Evolutionary conservation across 2,888 invertebrate genomes (phyloP).

Genomic region (Ochropleura leucogaster): DNA sequence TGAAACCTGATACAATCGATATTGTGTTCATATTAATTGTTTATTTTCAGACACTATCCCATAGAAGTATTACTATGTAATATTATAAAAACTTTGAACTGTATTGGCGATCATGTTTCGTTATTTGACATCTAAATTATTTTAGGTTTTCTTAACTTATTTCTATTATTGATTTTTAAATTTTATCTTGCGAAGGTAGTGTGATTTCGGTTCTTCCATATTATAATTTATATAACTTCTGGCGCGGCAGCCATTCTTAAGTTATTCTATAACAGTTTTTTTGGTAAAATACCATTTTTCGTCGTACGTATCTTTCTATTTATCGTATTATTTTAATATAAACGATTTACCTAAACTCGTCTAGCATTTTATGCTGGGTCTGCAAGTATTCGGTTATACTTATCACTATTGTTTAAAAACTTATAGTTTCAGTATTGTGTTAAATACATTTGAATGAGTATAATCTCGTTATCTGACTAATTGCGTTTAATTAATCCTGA

Average conservation of each 20-base stretch:
- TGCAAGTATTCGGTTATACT: conserved; percentile 17
- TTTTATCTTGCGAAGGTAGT: conserved; percentile 49
- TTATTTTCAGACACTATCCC: no score
- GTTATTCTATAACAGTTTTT: conserved; percentile 38
- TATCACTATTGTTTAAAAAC: conserved; percentile 11
- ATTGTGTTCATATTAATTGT: conserved; percentile 13
- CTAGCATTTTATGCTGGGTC: conserved; percentile 36
- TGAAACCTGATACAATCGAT: conserved; percentile 1
- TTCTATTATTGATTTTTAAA: conserved; percentile 26
- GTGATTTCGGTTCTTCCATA: conserved; percentile 69
- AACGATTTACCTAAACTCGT: conserved; percentile 38
- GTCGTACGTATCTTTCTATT: conserved; percentile 45
- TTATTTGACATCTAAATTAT: conserved; percentile 44
- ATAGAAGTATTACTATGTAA: no score
- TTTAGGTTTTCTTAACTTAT: conserved; percentile 15
- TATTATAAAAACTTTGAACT: conserved; percentile 18
- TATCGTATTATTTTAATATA: conserved; percentile 57
- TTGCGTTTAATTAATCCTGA: conserved; percentile 22
- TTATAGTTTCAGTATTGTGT: conserved; percentile 9
- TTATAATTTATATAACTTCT: conserved; percentile 32
- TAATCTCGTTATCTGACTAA: conserved; percentile 6
- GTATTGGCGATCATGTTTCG: conserved; percentile 45
- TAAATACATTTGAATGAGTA: conserved; percentile 14
- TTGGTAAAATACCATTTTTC: conserved; percentile 59
- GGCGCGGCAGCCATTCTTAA: conserved; percentile 46